A percentile compares a stretch with the other conserved stretches of the same genome.
These are phyloP conservation scores for Meloidogyne floridensis DNA, from an alignment of 1,140 invertebrate species.

Conservation along the genomic window DNA sequence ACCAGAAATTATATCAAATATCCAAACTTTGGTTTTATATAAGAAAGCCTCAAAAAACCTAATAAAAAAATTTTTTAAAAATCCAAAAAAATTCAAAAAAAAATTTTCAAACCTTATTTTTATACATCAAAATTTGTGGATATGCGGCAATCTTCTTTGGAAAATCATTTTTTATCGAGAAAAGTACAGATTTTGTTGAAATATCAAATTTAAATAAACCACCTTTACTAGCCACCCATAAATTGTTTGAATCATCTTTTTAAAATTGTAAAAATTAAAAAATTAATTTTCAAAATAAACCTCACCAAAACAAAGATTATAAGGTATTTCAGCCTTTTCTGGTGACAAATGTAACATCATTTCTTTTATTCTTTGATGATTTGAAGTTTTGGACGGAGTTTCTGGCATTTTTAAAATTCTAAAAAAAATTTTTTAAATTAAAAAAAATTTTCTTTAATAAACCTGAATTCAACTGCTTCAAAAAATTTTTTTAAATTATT, in stretches of 20 bases:
- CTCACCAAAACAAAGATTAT: conserved; percentile 49
- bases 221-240: conserved; percentile 64
- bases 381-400: conserved; percentile 57
- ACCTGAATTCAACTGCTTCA: too few species aligned
- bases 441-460: too few species aligned
- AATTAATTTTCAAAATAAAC: background rate
- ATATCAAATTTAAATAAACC: conserved; percentile 58
- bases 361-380: conserved; percentile 61
- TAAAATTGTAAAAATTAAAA: background rate
- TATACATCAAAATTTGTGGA: conserved; percentile 53
- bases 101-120: conserved; percentile 49
- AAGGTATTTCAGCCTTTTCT: conserved; percentile 58
- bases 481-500: too few species aligned
- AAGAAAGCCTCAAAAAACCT: too few species aligned
- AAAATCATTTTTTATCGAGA: conserved; percentile 58
- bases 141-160: conserved; percentile 64
- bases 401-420: conserved; percentile 51
- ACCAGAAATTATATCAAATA: too few species aligned
- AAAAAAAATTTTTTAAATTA: background rate
- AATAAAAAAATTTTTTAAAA: too few species aligned
- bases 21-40: too few species aligned
- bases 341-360: conserved; percentile 60
- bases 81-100: too few species aligned
- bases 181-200: conserved; percentile 40
- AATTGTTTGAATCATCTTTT: conserved; percentile 40